Percentiles rank a stretch among this genome's conserved stretches.
Conservation (phyloP, 1,140 invertebrate genomes). For the Papilio helenus region DNA sequence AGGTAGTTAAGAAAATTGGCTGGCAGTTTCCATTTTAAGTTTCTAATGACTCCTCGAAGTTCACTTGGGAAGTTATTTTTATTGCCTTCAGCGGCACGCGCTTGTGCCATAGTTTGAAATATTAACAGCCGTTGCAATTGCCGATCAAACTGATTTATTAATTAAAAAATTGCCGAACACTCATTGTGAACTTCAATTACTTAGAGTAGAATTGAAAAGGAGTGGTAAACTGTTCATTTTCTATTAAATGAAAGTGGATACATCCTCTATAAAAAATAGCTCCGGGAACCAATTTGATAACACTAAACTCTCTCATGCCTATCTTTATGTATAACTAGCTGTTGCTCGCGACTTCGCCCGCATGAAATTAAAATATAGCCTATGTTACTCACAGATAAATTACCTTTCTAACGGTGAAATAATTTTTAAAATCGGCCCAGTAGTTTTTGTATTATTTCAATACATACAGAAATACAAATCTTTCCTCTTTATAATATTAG, state of each 20-base stretch:
- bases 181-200: not conserved
- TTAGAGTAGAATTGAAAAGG: not conserved
- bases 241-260: not conserved
- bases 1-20: slow-evolving; percentile 25
- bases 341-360: no score
- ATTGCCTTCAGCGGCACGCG: not conserved
- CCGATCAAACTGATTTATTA: not conserved
- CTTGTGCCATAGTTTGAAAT: slow-evolving; percentile 11
- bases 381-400: no score
- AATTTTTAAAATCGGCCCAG: no score
- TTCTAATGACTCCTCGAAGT: slow-evolving; percentile 17
- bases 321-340: no score
- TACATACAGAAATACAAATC: no score
- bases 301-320: no score
- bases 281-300: not conserved
- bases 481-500: no score
- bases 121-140: not conserved
- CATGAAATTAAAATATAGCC: no score
- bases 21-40: slow-evolving; percentile 25
- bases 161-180: not conserved
- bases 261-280: not conserved
- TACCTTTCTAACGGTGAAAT: no score
- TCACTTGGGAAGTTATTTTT: slow-evolving; percentile 22
- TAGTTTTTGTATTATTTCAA: no score
- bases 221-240: not conserved